phyloP scores from a whole-genome alignment of 2,888 invertebrate species.

The Cheilosia urbana region DNA sequence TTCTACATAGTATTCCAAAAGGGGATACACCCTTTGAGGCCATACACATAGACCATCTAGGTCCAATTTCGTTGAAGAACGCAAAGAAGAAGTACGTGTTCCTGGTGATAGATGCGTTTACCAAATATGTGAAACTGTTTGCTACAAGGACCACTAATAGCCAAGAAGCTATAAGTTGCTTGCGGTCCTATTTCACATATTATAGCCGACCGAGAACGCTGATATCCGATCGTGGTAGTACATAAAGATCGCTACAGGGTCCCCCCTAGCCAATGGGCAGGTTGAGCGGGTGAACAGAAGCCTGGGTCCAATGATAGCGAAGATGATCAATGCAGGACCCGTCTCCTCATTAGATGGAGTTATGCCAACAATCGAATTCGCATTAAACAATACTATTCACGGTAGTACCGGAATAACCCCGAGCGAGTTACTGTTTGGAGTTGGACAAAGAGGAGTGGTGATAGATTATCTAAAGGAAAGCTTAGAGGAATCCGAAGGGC shows the following conservation, averaged over 20 bases:
- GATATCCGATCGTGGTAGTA: neutral
- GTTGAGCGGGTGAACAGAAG: neutral
- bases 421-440: slow-evolving; percentile 77
- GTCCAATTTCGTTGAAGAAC: no score
- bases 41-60: no score
- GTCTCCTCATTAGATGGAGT: slow-evolving; percentile 7
- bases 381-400: slow-evolving; percentile 77
- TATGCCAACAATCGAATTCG: slow-evolving; percentile 74
- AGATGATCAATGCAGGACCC: slow-evolving; percentile 15
- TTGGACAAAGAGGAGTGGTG: slow-evolving; percentile 75
- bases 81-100: no score
- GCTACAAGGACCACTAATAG: no score
- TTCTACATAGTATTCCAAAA: no score
- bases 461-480: neutral
- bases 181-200: no score
- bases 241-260: neutral
- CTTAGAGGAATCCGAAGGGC: neutral
- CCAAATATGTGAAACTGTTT: neutral
- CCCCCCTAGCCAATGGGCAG: neutral
- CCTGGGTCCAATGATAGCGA: neutral
- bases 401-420: slow-evolving; percentile 77
- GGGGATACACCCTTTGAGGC: no score
- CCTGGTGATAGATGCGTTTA: no score
- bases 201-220: neutral
- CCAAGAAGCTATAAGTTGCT: no score